These are phyloP conservation scores for Ctenomys sociabilis DNA, from an alignment of 2,113 vertebrate species.

Conservation along the genomic window DNA sequence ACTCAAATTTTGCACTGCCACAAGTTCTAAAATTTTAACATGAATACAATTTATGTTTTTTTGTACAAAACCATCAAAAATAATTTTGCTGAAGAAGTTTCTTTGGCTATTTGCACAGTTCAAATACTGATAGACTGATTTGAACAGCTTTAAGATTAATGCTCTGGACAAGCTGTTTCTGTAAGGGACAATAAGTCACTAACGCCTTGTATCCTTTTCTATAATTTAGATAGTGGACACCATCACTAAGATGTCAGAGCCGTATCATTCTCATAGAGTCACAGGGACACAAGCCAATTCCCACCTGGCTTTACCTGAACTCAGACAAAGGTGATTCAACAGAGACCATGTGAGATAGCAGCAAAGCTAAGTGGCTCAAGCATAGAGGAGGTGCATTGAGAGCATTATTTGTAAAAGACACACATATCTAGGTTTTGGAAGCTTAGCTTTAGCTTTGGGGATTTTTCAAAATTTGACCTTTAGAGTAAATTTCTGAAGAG, in stretches of 20 bases:
- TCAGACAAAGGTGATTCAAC: conserved; percentile 40
- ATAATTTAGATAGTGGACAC: neutral
- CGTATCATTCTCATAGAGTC: neutral
- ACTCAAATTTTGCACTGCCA: neutral
- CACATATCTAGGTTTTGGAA: conserved; percentile 6
- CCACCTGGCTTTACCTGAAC: conserved; percentile 20
- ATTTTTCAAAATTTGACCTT: conserved; percentile 47
- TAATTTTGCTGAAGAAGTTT: neutral
- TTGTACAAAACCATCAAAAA: neutral
- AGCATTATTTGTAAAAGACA: conserved; percentile 6
- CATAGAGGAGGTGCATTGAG: neutral
- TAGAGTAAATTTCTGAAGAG: conserved; percentile 45
- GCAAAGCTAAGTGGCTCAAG: conserved; percentile 38
- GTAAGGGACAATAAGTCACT: neutral
- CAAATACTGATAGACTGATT: neutral
- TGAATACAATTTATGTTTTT: neutral
- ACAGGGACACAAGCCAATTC: neutral
- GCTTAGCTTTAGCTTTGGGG: conserved; percentile 36
- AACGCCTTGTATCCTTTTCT: neutral
- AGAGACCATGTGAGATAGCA: neutral
- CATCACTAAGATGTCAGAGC: neutral
- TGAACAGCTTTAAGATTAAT: conserved; percentile 20
- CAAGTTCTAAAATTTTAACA: conserved; percentile 8
- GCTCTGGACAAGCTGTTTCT: conserved; percentile 56
- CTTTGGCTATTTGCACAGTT: neutral